Evolutionary conservation across 64 coral and sea anemone genomes (phyloP).

Genomic region (Stichodactyla helianthus): DNA sequence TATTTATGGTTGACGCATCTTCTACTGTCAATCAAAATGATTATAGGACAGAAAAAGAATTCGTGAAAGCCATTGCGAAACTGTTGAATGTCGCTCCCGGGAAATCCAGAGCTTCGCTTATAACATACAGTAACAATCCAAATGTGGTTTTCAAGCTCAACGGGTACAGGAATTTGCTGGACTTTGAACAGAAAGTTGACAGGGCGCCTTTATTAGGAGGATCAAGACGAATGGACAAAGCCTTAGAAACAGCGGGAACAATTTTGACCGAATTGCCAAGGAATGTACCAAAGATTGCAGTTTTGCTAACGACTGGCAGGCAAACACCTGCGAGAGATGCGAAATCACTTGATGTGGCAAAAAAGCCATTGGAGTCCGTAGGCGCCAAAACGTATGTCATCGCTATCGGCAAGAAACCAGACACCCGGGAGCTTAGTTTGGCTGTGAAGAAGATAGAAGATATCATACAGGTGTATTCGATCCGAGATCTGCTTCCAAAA

Average conservation of each 20-base stretch:
- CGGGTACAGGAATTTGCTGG: conserved; percentile 16
- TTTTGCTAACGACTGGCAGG: conserved; percentile 61
- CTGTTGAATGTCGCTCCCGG: conserved; percentile 35
- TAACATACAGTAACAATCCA: conserved; percentile 33
- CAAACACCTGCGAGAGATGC: conserved; percentile 5
- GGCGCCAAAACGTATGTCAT: conserved; percentile 72
- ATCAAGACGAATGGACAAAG: conserved; percentile 72
- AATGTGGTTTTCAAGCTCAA: conserved; percentile 21
- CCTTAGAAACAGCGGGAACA: conserved; percentile 32
- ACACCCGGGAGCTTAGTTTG: conserved; percentile 35
- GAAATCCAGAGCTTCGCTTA: conserved; percentile 34
- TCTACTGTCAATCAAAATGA: conserved; percentile 24
- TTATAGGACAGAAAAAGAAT: conserved; percentile 44
- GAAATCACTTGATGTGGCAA: conserved; percentile 27
- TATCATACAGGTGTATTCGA: conserved; percentile 38
- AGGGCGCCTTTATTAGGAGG: conserved; percentile 34
- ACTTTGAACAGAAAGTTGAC: conserved; percentile 47
- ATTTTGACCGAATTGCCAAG: conserved; percentile 26
- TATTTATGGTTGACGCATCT: conserved; percentile 61
- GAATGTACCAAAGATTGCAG: conserved; percentile 47
- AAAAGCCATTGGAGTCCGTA: conserved; percentile 26
- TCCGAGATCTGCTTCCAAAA: conserved; percentile 36
- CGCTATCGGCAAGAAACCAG: conserved; percentile 49
- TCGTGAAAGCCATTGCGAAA: conserved; percentile 51
- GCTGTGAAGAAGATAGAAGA: conserved; percentile 43